These are phyloP conservation scores for Rhombomys opimus DNA, from an alignment of 2,113 vertebrate genomes.

Conservation along the genomic window DNA sequence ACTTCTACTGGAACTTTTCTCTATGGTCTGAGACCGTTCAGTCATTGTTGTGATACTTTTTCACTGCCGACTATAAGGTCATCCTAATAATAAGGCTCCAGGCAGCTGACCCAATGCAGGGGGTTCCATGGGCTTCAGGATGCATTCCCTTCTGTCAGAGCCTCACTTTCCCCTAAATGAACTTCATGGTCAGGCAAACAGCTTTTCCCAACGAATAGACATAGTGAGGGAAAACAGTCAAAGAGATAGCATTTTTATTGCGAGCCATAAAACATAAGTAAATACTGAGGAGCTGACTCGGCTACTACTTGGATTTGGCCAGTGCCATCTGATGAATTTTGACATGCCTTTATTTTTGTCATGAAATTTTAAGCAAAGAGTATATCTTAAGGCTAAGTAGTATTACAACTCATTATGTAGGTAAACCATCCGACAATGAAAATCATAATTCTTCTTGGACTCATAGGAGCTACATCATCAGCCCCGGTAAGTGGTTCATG, in stretches of 20 bases:
- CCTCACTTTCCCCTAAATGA: background rate
- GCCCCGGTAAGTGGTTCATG: constrained; percentile 70
- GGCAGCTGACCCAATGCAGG: background rate
- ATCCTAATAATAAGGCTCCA: background rate
- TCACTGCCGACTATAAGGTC: background rate
- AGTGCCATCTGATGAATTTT: background rate
- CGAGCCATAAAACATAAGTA: background rate
- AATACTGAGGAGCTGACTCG: background rate
- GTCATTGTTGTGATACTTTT: background rate
- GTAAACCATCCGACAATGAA: constrained; percentile 70
- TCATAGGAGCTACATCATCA: constrained; percentile 70
- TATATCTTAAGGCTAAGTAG: background rate
- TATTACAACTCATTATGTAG: constrained; percentile 51
- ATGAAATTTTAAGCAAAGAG: background rate
- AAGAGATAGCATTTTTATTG: constrained; percentile 35
- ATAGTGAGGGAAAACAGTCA: background rate
- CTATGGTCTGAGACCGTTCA: background rate
- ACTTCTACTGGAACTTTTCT: constrained; percentile 10
- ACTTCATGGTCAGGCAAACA: background rate
- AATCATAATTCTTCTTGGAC: constrained; percentile 72
- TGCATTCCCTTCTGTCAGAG: background rate
- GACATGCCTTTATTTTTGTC: constrained; percentile 4
- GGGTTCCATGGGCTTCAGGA: too few species aligned
- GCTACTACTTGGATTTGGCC: background rate
- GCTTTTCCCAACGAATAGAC: constrained; percentile 10